These are phyloP conservation scores for Drosophila yakuba DNA, from an alignment of 1,140 invertebrate species.

Conservation along the genomic window DNA sequence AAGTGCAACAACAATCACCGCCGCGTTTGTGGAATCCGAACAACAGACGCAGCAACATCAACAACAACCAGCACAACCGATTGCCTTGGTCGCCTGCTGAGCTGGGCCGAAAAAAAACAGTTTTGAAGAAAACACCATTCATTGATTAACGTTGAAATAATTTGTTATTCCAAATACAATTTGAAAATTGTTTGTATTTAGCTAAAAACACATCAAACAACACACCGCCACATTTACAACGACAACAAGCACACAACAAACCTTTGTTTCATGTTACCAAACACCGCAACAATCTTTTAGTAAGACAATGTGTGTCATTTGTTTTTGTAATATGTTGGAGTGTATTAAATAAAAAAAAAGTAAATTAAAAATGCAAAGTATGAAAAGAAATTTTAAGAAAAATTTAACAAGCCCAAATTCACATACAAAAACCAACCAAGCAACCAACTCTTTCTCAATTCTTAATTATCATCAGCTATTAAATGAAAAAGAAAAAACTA, in stretches of 20 bases:
- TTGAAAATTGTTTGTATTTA: constrained; percentile 65
- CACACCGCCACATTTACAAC: constrained; percentile 33
- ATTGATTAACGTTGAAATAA: constrained; percentile 36
- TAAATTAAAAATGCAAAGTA: constrained; percentile 25
- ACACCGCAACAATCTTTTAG: constrained; percentile 56
- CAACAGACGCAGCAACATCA: constrained; percentile 7
- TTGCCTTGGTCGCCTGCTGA: constrained; percentile 47
- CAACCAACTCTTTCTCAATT: constrained; percentile 63
- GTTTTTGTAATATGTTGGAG: constrained; percentile 72
- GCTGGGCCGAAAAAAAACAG: constrained; percentile 30
- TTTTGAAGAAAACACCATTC: constrained; percentile 24
- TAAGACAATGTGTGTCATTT: constrained; percentile 65
- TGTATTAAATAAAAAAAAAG: constrained; percentile 53
- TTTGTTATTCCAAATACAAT: constrained; percentile 52
- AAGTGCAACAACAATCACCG: constrained; percentile 27
- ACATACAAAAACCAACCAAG: constrained; percentile 43
- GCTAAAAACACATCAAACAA: constrained; percentile 16
- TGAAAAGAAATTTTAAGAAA: constrained; percentile 23
- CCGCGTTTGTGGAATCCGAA: not conserved
- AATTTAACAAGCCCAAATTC: constrained; percentile 21
- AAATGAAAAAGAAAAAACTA: constrained; percentile 41
- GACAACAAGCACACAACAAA: constrained; percentile 55
- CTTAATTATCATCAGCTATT: constrained; percentile 74
- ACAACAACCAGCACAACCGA: constrained; percentile 9
- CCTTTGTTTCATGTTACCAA: constrained; percentile 55